A percentile compares a stretch with the other conserved stretches of the same genome.
Conservation (phyloP, 2,113 vertebrate species). For the Apodemus speciosus region DNA sequence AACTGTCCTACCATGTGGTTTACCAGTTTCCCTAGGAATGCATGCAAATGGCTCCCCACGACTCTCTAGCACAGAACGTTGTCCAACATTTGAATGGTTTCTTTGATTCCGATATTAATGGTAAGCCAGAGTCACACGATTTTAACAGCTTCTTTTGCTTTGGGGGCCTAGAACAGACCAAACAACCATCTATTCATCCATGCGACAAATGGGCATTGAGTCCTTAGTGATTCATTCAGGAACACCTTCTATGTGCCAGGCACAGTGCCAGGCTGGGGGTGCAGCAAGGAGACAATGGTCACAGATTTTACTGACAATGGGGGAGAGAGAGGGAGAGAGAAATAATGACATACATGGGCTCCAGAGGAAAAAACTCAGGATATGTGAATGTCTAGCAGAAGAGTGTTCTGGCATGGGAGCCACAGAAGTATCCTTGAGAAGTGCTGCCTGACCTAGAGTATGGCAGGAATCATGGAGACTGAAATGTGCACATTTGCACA, state of each 20-base stretch:
- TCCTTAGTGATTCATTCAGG: conserved; percentile 77
- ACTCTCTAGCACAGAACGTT: conserved; percentile 40
- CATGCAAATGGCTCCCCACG: background rate
- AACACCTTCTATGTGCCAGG: conserved; percentile 78
- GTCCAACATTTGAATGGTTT: conserved; percentile 68
- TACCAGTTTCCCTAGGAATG: conserved; percentile 46
- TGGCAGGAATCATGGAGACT: background rate
- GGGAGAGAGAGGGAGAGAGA: conserved; percentile 24
- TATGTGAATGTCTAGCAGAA: background rate
- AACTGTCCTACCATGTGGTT: conserved; percentile 36
- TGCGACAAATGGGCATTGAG: conserved; percentile 79
- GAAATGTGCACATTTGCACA: background rate
- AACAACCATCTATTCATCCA: conserved; percentile 77
- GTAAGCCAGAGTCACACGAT: conserved; percentile 74
- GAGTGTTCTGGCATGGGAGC: background rate
- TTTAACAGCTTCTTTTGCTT: conserved; percentile 79
- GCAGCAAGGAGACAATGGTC: conserved; percentile 67
- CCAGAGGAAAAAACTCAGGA: conserved; percentile 29
- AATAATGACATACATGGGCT: conserved; percentile 59
- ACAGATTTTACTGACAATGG: conserved; percentile 72
- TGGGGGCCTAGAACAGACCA: conserved; percentile 74
- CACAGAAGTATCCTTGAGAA: conserved; percentile 54
- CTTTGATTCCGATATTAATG: conserved; percentile 73
- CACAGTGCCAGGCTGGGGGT: conserved; percentile 72
- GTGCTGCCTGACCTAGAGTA: background rate